phyloP scores from a whole-genome alignment of 2,888 invertebrate genomes.

The Thumatha senex region DNA sequence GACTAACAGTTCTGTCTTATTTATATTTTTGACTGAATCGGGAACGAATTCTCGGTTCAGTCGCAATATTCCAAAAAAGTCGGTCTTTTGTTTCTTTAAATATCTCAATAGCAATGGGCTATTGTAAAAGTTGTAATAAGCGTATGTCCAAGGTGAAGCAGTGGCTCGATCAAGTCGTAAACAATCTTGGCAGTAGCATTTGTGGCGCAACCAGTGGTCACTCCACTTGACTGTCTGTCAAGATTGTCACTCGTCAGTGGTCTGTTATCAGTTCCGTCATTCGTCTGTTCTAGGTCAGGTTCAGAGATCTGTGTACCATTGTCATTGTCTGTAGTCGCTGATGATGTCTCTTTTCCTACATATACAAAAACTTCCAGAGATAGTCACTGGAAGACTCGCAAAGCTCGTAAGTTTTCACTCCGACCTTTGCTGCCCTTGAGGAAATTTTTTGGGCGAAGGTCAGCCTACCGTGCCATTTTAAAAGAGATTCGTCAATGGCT shows the following conservation, averaged over 20 bases:
- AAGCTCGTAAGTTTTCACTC: background rate
- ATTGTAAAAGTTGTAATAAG: background rate
- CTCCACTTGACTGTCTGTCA: conserved; percentile 11
- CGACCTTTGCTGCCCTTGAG: background rate
- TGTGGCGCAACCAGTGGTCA: background rate
- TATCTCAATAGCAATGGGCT: background rate
- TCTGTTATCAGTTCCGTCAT: background rate
- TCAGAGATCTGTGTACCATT: conserved; percentile 29
- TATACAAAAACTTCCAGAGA: background rate
- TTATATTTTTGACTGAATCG: conserved; percentile 17
- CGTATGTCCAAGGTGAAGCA: background rate
- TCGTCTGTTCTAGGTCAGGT: conserved; percentile 22
- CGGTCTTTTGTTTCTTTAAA: background rate
- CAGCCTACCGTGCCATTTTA: background rate
- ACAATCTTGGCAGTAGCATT: background rate
- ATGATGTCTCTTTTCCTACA: background rate
- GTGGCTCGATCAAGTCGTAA: background rate
- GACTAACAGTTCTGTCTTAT: conserved; percentile 26
- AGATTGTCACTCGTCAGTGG: too few species aligned
- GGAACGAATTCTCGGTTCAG: background rate
- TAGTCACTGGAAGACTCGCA: background rate
- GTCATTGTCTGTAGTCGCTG: conserved; percentile 9
- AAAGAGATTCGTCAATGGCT: conserved; percentile 1
- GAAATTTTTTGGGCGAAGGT: background rate
- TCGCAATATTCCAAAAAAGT: background rate